These are phyloP conservation scores for Malurus melanocephalus DNA, from an alignment of 2,113 vertebrate species.

Conservation along the genomic window DNA sequence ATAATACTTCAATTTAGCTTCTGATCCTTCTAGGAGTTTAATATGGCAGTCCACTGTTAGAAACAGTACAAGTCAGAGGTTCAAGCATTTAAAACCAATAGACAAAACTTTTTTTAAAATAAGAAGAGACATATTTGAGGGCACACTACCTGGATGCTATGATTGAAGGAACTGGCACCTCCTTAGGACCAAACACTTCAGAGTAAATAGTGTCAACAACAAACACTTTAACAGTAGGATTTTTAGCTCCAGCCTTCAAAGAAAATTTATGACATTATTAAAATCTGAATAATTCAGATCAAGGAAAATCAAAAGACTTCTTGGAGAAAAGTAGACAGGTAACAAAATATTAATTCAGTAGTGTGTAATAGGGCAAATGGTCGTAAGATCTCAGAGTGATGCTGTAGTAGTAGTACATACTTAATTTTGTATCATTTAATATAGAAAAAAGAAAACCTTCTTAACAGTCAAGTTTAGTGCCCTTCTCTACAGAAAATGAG, in stretches of 20 bases:
- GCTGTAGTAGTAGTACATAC: not conserved
- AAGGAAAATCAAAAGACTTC: not conserved
- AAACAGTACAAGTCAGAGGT: not conserved
- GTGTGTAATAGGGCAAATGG: not conserved
- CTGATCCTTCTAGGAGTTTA: not conserved
- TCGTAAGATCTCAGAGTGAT: not conserved
- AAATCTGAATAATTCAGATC: not conserved
- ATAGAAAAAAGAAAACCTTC: not conserved
- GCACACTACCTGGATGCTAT: slow-evolving; percentile 80
- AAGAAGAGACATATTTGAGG: not conserved
- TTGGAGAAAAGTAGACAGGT: not conserved
- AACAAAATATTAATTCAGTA: not conserved
- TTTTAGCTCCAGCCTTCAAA: slow-evolving; percentile 85
- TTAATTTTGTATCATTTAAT: not conserved
- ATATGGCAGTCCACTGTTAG: not conserved
- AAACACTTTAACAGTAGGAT: slow-evolving; percentile 86
- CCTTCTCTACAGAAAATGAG: not conserved
- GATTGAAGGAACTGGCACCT: slow-evolving; percentile 78
- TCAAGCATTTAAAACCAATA: not conserved
- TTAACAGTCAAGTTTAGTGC: not conserved
- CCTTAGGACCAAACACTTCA: slow-evolving; percentile 50
- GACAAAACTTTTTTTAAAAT: not conserved
- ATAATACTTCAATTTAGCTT: not conserved
- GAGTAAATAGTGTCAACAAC: slow-evolving; percentile 77
- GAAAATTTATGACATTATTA: slow-evolving; percentile 36